Base-by-base conservation (phyloP, 53 echinoderm and acorn worm species). In the Mesocentrotus franciscanus region DNA sequence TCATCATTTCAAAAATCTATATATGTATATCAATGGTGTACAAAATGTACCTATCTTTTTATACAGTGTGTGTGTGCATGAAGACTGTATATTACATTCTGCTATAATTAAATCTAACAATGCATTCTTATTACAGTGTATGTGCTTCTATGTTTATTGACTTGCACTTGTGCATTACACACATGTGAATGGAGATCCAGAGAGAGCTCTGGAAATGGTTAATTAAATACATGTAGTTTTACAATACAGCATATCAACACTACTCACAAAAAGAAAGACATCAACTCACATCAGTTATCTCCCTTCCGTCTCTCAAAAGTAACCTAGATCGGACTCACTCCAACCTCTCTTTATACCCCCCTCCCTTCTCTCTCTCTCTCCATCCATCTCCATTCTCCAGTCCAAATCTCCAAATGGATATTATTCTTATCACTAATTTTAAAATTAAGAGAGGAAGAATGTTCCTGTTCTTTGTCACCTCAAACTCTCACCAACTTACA, bases 1-100 rank as follows among this genome's bases (percentile, higher is more conserved):
- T 30, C 74, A 32, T 74, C 30, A 32, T 74, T 14, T 29, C 0
- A 74, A 32, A 30, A 68, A 39, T n/a, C n/a, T n/a, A n/a, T n/a
- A n/a, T n/a, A n/a, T n/a, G 59, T 87, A 81, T 81, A 84, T 84
- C 0, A 18, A 49, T 36, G 8, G 10, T 87, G 87, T 57, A 87
- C 87, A 87, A 59, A 58, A 39, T 81, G 42, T 42, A 81, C 18
- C 42, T 81, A 42, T 42, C 42, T 81, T 81, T 81, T 81, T 81
- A 81, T 81, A 81, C 81, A 29, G 10, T 18, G 2, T 81, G 11
- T 76, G 14, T 30, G 30, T 76, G 33, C 13, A 1, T 39, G 39
- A 36, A 81, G 18, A 42, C 42, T 81, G 32, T 29, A 81, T 8
- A 36, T 15, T 39, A 20, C 12, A 87, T 81, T 36, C 87, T n/a